These are phyloP conservation scores for Solen grandis DNA, from an alignment of 1,140 invertebrate species.

Conservation along the genomic window DNA sequence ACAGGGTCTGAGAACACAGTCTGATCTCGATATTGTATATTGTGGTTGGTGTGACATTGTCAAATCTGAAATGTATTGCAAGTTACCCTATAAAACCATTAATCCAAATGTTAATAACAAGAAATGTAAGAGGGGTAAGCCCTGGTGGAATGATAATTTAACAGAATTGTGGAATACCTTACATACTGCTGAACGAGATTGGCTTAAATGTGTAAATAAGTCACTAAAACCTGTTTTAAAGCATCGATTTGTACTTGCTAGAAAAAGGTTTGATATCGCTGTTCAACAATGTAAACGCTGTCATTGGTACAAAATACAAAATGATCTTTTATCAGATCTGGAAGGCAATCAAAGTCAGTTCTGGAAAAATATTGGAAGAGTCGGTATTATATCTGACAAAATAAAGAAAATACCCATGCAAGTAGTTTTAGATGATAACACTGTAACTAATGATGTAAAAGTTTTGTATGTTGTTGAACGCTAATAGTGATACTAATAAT, in stretches of 20 bases:
- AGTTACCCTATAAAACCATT: constrained; percentile 8
- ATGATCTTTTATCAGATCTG: neutral
- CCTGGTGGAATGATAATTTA: neutral
- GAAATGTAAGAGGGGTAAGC: neutral
- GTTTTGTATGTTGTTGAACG: neutral
- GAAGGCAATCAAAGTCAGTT: neutral
- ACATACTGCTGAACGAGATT: neutral
- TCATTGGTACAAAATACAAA: constrained; percentile 1
- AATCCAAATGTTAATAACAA: neutral
- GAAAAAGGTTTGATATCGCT: constrained; percentile 1
- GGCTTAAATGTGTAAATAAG: constrained; percentile 13
- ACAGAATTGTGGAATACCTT: neutral
- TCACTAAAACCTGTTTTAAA: neutral
- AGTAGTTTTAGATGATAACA: neutral
- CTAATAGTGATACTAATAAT: neutral
- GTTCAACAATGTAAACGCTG: neutral
- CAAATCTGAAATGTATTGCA: neutral
- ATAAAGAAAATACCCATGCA: neutral
- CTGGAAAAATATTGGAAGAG: too few relatives aligned
- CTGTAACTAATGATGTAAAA: neutral
- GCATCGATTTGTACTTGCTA: neutral
- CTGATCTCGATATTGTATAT: neutral
- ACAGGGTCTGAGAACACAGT: neutral
- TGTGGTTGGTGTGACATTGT: constrained; percentile 1
- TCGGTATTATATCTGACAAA: neutral